Evolutionary conservation across 2,113 vertebrate genomes (phyloP).

Genomic region (Cebus imitator): DNA sequence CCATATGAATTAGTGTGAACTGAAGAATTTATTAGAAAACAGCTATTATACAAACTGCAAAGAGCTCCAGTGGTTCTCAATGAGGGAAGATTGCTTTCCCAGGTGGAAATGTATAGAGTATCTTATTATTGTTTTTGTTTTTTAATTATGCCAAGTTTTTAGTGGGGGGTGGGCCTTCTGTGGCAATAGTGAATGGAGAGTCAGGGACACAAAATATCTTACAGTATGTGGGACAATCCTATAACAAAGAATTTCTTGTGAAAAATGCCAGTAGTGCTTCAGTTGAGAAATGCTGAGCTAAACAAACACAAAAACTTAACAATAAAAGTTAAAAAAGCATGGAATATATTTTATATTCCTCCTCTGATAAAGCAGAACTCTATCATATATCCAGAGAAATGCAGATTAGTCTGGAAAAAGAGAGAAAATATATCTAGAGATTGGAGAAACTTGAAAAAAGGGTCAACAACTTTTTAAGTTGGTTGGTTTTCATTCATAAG

Average conservation of each 20-base stretch:
- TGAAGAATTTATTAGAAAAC: neutral
- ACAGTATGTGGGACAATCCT: neutral
- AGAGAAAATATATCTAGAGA: neutral
- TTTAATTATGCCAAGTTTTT: neutral
- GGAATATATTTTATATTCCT: neutral
- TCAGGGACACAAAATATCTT: neutral
- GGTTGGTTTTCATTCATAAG: conserved; percentile 3
- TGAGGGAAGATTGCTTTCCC: neutral
- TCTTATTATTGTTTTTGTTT: neutral
- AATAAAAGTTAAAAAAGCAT: neutral
- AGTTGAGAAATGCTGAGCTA: neutral
- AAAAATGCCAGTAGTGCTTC: neutral
- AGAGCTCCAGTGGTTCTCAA: neutral
- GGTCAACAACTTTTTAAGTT: neutral
- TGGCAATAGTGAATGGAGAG: neutral
- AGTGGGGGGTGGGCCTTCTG: neutral
- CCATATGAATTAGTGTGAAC: neutral
- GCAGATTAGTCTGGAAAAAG: neutral
- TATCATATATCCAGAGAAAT: neutral
- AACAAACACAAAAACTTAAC: neutral
- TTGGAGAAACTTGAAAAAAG: neutral
- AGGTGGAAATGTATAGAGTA: neutral
- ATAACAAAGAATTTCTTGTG: neutral
- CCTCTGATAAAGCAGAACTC: neutral
- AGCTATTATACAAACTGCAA: neutral